These are phyloP conservation scores for Hexactinellida sp. DNA, from an alignment of 37 sponge, comb jelly and placozoan genomes.

Conservation along the genomic window DNA sequence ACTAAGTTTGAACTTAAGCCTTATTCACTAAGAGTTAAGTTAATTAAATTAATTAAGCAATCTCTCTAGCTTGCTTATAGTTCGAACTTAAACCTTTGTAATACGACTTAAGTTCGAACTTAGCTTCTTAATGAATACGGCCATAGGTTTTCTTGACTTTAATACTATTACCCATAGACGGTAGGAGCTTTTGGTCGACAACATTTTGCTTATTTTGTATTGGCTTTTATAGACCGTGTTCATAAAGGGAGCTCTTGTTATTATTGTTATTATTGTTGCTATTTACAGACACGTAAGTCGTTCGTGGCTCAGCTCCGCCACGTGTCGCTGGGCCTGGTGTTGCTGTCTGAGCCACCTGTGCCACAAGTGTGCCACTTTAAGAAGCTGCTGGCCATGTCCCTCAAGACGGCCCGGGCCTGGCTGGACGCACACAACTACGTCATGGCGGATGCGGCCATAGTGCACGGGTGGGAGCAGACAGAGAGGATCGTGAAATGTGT, in stretches of 20 bases:
- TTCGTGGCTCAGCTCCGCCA: not conserved
- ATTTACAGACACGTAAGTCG: not conserved
- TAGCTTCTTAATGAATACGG: no score
- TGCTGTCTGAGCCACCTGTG: not conserved
- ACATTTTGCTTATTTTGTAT: no score
- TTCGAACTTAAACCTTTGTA: no score
- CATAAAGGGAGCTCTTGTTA: no score
- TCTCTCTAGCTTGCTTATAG: no score
- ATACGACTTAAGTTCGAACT: no score
- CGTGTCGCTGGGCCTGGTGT: not conserved
- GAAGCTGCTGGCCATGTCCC: slow-evolving; percentile 39
- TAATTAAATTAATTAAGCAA: not conserved
- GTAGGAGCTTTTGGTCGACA: no score
- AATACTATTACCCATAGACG: no score
- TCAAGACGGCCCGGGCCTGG: slow-evolving; percentile 83
- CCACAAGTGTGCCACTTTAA: not conserved
- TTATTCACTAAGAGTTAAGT: no score
- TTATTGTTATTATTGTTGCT: not conserved
- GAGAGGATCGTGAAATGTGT: not conserved
- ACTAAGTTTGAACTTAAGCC: no score
- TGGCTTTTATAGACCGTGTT: no score
- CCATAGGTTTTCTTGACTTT: no score
- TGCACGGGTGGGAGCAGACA: slow-evolving; percentile 8
- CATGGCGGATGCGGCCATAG: not conserved
- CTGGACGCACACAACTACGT: slow-evolving; percentile 26